Percentiles rank a stretch among this genome's conserved stretches.
These are phyloP conservation scores for Dolichotis patagonum DNA, from an alignment of 2,113 vertebrate species.

Conservation along the genomic window DNA sequence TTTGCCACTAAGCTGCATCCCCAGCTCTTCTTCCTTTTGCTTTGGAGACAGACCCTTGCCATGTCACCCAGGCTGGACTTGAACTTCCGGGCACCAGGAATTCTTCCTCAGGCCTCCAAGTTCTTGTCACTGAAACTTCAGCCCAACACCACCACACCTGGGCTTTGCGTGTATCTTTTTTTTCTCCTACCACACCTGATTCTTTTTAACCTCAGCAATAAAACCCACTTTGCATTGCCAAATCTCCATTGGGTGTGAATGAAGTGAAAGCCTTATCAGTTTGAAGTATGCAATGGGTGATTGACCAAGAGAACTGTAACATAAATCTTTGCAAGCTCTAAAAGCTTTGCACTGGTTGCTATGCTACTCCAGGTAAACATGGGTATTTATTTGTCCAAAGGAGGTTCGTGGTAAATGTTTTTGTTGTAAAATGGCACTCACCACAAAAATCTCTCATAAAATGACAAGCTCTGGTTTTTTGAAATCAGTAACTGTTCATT, in stretches of 20 bases:
- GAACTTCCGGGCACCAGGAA: neutral
- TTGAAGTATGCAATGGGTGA: constrained; percentile 63
- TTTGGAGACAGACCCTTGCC: neutral
- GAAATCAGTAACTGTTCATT: constrained; percentile 61
- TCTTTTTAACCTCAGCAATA: constrained; percentile 63
- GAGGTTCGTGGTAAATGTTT: constrained; percentile 66
- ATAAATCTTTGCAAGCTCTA: constrained; percentile 71
- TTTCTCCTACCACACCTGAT: constrained; percentile 5
- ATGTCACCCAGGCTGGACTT: rapidly evolving
- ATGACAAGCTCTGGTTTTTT: neutral
- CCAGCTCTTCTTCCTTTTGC: neutral
- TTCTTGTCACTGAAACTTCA: neutral
- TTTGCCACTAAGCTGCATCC: neutral
- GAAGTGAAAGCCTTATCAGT: constrained; percentile 66
- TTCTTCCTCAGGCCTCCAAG: neutral
- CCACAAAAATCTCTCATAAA: constrained; percentile 67
- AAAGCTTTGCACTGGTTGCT: constrained; percentile 82
- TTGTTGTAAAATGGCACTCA: constrained; percentile 67
- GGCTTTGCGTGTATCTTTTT: neutral
- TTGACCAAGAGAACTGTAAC: constrained; percentile 58
- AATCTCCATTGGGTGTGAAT: constrained; percentile 43
- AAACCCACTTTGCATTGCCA: constrained; percentile 47
- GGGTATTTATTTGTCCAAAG: constrained; percentile 10
- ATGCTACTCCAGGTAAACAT: constrained; percentile 76
- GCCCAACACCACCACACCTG: no score